Conservation (phyloP, 1,140 invertebrate species). For the Parapsyche elsis region DNA sequence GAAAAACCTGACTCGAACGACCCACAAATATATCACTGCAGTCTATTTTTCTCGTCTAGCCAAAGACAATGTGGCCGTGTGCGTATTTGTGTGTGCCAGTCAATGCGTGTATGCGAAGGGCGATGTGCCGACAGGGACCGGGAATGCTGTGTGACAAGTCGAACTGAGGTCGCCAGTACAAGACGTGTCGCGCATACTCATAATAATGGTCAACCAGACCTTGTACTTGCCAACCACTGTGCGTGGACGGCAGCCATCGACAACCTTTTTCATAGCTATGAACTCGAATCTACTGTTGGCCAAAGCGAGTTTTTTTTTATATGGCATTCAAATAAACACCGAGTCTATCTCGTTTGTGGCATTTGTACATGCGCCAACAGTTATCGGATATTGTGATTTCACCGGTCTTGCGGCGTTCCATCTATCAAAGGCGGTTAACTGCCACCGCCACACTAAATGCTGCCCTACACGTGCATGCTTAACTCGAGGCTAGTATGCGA, state of each 20-base stretch:
- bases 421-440: no score
- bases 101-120: neutral
- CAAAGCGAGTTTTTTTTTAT: no score
- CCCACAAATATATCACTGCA: neutral
- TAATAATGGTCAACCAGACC: slow-evolving; percentile 28
- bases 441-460: no score
- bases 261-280: neutral
- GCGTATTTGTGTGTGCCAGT: neutral
- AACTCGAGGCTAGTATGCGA: no score
- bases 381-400: no score
- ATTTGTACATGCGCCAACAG: no score
- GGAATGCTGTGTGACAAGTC: slow-evolving; percentile 40
- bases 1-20: neutral
- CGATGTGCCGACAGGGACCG: neutral
- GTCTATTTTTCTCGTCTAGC: neutral
- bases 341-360: no score
- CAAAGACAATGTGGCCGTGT: neutral
- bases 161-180: slow-evolving; percentile 21
- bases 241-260: neutral
- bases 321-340: no score
- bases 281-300: no score
- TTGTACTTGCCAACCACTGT: neutral
- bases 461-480: no score
- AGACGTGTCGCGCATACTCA: slow-evolving; percentile 38
- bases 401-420: no score